Evolutionary conservation across 2,113 vertebrate genomes (phyloP).

Genomic region (Thymallus thymallus): DNA sequence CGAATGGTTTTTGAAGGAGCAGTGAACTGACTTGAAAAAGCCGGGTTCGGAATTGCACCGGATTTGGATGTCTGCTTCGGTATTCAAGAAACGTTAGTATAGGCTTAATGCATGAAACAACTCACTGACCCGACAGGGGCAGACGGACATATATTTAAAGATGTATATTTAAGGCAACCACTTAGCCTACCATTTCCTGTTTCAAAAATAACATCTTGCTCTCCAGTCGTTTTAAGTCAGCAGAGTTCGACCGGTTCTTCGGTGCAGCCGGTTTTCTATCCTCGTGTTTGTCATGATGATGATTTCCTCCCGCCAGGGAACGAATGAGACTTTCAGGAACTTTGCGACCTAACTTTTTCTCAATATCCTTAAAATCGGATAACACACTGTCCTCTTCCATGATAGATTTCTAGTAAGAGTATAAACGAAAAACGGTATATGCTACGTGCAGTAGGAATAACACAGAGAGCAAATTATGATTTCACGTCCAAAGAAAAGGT

Average conservation of each 20-base stretch:
- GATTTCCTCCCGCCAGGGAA: slow-evolving; percentile 75
- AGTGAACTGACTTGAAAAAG: no score
- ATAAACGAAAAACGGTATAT: not conserved
- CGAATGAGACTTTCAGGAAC: slow-evolving; percentile 86
- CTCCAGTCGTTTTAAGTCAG: slow-evolving; percentile 79
- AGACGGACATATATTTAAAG: no score
- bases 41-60: no score
- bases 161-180: slow-evolving; percentile 26
- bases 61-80: no score
- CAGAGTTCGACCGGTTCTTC: slow-evolving; percentile 43
- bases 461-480: not conserved
- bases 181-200: slow-evolving; percentile 84
- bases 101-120: no score
- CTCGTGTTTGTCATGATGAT: slow-evolving; percentile 48
- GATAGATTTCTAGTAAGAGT: not conserved
- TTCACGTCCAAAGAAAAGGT: no score
- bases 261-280: slow-evolving; percentile 20
- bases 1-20: no score
- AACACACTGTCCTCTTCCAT: slow-evolving; percentile 76
- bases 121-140: no score
- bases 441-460: not conserved
- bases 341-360: slow-evolving; percentile 88
- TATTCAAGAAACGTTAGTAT: no score
- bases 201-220: slow-evolving; percentile 82
- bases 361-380: slow-evolving; percentile 84